Conservation (phyloP, 2,888 invertebrate genomes). For the Tenthredo distinguenda region DNA sequence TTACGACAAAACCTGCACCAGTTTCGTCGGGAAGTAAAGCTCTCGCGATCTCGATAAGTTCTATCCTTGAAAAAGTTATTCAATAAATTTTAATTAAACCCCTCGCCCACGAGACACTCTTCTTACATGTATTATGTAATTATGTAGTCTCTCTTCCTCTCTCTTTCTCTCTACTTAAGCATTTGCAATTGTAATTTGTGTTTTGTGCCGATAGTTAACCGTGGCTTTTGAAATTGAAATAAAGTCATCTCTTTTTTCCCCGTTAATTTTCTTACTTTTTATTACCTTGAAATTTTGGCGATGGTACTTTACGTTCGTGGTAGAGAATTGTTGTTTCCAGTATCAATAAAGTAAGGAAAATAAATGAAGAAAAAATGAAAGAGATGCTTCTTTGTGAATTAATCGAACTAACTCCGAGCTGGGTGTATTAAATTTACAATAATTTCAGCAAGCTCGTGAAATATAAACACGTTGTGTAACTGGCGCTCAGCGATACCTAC, state of each 20-base stretch:
- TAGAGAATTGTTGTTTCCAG: not conserved
- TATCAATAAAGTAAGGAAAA: not conserved
- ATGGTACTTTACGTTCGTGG: not conserved
- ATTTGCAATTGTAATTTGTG: not conserved
- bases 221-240: not conserved
- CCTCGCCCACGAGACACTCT: not conserved
- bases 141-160: not conserved
- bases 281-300: not conserved
- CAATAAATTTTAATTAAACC: slow-evolving; percentile 30
- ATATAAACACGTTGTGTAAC: not conserved
- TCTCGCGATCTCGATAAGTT: slow-evolving; percentile 9
- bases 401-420: not conserved
- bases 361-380: not conserved
- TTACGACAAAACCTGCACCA: not conserved
- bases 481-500: not conserved
- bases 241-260: not conserved
- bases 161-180: not conserved
- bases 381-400: not conserved
- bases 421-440: not conserved
- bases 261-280: not conserved
- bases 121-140: not conserved
- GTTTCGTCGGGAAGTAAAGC: not conserved
- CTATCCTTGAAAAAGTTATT: slow-evolving; percentile 18
- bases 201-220: not conserved
- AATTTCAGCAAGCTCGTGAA: not conserved